A percentile compares a stretch with the other conserved stretches of the same genome.
phyloP scores from a whole-genome alignment of 1,140 invertebrate species.

The Lucilia sericata region DNA sequence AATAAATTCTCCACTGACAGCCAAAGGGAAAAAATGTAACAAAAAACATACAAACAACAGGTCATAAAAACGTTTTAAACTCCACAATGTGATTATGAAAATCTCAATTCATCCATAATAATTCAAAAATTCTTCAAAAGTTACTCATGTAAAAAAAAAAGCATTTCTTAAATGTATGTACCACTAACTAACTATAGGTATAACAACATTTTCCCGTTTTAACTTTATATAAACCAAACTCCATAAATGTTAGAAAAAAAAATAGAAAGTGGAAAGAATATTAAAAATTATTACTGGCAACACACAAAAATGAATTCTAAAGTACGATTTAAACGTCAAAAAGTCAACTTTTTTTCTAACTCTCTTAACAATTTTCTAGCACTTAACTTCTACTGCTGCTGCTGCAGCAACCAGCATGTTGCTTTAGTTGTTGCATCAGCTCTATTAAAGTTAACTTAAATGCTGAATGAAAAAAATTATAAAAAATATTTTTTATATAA shows the following conservation, averaged over 20 bases:
- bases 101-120: conserved; percentile 34
- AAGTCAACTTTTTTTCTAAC: not conserved
- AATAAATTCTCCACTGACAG: not conserved
- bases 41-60: not conserved
- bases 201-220: not conserved
- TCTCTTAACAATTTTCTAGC: conserved; percentile 12
- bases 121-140: conserved; percentile 41
- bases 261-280: too few species aligned
- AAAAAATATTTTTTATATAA: conserved; percentile 17
- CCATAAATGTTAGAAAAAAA: not conserved
- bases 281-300: not conserved
- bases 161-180: not conserved
- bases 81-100: not conserved
- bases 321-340: conserved; percentile 24
- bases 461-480: not conserved
- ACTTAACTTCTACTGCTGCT: not conserved
- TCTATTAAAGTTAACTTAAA: not conserved
- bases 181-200: not conserved
- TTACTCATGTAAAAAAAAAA: conserved; percentile 30
- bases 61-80: not conserved
- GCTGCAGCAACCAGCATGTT: not conserved
- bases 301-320: not conserved
- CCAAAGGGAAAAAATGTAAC: not conserved
- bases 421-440: not conserved
- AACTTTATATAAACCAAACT: conserved; percentile 10